Evolutionary conservation across 2,888 invertebrate species (phyloP).

Genomic region (Salpingus planirostris): DNA sequence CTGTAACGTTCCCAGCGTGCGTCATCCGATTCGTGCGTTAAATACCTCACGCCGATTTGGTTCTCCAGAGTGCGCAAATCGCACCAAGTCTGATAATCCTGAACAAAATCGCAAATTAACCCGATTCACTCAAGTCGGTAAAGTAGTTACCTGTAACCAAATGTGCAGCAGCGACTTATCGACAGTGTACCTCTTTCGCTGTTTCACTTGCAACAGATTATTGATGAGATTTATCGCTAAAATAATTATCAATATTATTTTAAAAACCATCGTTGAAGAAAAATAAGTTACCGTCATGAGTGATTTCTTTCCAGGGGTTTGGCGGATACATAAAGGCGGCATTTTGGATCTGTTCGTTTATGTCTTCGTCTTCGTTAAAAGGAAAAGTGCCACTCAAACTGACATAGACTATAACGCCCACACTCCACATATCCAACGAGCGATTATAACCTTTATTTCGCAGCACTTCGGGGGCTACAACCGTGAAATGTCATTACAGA

Average conservation of each 20-base stretch:
- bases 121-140: too few species aligned
- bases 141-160: constrained; percentile 80
- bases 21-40: constrained; percentile 90
- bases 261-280: constrained; percentile 2
- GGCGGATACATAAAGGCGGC: constrained; percentile 99
- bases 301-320: constrained; percentile 95
- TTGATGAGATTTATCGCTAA: constrained; percentile 96
- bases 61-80: constrained; percentile 85
- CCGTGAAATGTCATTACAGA: neutral
- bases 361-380: constrained; percentile 99
- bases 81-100: constrained; percentile 89
- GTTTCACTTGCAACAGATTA: constrained; percentile 94
- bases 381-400: constrained; percentile 98
- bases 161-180: constrained; percentile 92
- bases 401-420: constrained; percentile 98
- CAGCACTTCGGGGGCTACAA: constrained; percentile 87
- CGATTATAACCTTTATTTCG: constrained; percentile 98
- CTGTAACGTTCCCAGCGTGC: constrained; percentile 67
- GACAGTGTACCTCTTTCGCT: constrained; percentile 88
- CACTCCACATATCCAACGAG: constrained; percentile 99
- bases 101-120: constrained; percentile 19
- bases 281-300: constrained; percentile 61
- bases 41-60: constrained; percentile 63
- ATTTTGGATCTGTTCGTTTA: constrained; percentile 98
- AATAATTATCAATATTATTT: constrained; percentile 34